Evolutionary conservation across 1,140 invertebrate genomes (phyloP), one percentile per base, ranked within the genome.

Genomic region (Samia ricini): DNA sequence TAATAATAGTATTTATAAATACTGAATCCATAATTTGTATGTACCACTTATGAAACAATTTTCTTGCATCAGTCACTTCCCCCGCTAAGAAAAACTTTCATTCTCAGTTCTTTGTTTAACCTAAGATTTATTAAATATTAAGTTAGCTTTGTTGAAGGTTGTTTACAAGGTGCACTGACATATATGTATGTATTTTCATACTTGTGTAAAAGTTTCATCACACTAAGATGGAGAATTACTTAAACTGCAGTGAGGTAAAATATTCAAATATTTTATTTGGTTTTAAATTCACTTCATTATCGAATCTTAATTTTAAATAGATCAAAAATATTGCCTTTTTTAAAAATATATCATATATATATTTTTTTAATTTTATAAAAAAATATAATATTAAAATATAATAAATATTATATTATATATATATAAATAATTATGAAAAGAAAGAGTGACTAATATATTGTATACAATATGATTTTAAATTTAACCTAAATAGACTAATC

Each of bases 191-290:
- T 26, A 4, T 26, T 42, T 42, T 0, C 12, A 29, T 29, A 10
- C 1, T 42, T 42, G 33, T 42, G 33, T 42, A 15, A 12, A 42
- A 42, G 33, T 42, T 5, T 42, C 12, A 42, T 15, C 8, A 42
- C 12, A 42, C 15, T 15, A 56, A 8, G 8, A 56, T 56, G 55
- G 26, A 56, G 55, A 56, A 19, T 12, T 60, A 51, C 23, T 60
- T 60, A 36, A 49, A 60, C 5, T 3, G 8, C 7, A 50, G 15
- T n/a, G 12, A 60, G 18, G 29, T 56, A 56, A 56, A 29, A 24
- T 26, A 22, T 24, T 24, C 24, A 21, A 20, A 5, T 49, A 49
- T n/a, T n/a, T 4, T 26, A 8, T 26, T n/a, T n/a, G n/a, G n/a
- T n/a, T n/a, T n/a, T n/a, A n/a, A n/a, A n/a, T n/a, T n/a, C n/a